phyloP scores from a whole-genome alignment of 1,140 invertebrate genomes.

The Macrostomum lignano region DNA sequence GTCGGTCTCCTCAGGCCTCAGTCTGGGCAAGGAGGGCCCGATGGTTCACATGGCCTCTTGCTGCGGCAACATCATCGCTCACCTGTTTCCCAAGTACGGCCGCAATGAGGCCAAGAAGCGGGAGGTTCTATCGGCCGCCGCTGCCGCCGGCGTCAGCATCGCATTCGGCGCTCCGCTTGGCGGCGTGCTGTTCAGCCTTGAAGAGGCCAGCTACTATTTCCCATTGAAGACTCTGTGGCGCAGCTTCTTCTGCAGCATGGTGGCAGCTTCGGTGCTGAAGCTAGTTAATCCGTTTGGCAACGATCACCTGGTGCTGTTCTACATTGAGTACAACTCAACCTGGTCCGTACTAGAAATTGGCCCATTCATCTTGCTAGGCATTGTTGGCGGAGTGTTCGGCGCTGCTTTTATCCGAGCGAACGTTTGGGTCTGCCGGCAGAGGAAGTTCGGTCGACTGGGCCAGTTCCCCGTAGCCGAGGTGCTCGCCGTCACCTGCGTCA shows the following conservation, averaged over 20 bases:
- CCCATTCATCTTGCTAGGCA: constrained; percentile 73
- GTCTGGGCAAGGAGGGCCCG: constrained; percentile 89
- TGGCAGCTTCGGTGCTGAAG: constrained; percentile 78
- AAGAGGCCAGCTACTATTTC: constrained; percentile 97
- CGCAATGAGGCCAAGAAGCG: constrained; percentile 94
- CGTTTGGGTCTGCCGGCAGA: constrained; percentile 68
- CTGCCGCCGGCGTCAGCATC: constrained; percentile 89
- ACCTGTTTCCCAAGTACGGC: constrained; percentile 94
- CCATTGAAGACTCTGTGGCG: constrained; percentile 93
- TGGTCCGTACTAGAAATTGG: constrained; percentile 96
- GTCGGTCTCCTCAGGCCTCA: constrained; percentile 71
- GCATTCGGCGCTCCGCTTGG: constrained; percentile 87
- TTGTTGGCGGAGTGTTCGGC: constrained; percentile 81
- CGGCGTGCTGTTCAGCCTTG: constrained; percentile 42
- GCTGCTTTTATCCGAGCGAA: constrained; percentile 84
- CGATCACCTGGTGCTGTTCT: constrained; percentile 88
- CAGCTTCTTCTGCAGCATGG: constrained; percentile 92
- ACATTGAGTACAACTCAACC: constrained; percentile 87
- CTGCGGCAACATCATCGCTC: constrained; percentile 73
- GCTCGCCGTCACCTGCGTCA: constrained; percentile 58
- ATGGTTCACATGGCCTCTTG: constrained; percentile 80
- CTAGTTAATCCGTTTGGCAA: constrained; percentile 97
- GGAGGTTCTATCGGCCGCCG: constrained; percentile 70
- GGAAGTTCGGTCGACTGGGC: constrained; percentile 69
- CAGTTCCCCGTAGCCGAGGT: constrained; percentile 90